Evolutionary conservation across 2,797 vertebrate species (phyloP).

Genomic region (Telmatherina bonti): DNA sequence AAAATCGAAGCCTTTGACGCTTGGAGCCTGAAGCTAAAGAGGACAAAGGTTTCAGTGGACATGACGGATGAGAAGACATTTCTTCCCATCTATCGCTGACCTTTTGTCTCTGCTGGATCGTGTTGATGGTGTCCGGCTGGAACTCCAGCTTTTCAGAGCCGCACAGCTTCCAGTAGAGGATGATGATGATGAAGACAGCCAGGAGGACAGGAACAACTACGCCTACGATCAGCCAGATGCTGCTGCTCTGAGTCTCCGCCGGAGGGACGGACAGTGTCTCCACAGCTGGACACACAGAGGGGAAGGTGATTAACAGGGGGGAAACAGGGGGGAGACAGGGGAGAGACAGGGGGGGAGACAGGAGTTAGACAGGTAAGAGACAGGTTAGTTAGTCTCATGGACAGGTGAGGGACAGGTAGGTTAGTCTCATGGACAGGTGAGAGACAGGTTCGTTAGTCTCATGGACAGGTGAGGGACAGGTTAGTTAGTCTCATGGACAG

Average conservation of each 20-base stretch:
- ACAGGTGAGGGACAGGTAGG: background rate
- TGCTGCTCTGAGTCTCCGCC: conserved; percentile 90
- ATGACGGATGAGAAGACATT: background rate
- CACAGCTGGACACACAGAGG: conserved; percentile 82
- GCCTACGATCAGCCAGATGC: conserved; percentile 93
- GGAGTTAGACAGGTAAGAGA: background rate
- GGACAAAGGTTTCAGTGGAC: conserved; percentile 6
- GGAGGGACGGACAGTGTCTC: conserved; percentile 86
- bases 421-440: too few species aligned
- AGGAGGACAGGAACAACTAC: conserved; percentile 93
- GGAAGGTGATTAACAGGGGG: background rate
- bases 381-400: too few species aligned
- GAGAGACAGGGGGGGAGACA: background rate
- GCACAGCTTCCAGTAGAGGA: conserved; percentile 98
- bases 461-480: too few species aligned
- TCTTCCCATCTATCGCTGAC: conserved; percentile 72
- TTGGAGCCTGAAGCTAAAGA: conserved; percentile 93
- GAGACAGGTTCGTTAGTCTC: too few species aligned
- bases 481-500: too few species aligned
- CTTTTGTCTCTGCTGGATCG: conserved; percentile 97
- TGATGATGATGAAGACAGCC: conserved; percentile 91
- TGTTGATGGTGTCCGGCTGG: conserved; percentile 94
- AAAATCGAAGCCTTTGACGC: conserved; percentile 97
- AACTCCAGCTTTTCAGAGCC: conserved; percentile 97
- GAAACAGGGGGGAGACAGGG: background rate